Base-by-base conservation (phyloP, 2,797 vertebrate species). In the Arrhamphus sclerolepis region DNA sequence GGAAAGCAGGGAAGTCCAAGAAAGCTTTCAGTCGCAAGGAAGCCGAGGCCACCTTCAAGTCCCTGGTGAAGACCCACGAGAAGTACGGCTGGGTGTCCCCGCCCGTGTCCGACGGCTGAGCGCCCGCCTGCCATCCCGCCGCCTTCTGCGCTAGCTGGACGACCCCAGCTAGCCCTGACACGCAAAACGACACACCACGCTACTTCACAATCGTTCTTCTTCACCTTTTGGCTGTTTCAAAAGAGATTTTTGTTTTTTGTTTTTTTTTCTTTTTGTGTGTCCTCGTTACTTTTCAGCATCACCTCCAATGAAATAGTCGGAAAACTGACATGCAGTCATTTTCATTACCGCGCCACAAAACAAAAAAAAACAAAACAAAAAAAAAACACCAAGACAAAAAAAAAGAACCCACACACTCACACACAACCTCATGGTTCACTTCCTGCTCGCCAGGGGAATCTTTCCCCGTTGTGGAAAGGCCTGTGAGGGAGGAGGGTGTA, bases 31-130 rank as follows among this genome's bases (percentile, higher is more conserved):
- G 96, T 81, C 96, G 97, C 65, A 99, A 98, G 87, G 98, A 99
- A 89, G 98, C 98, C 0, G 98, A 99, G 89, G 98, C 98, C 62
- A 99, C 98, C 64, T 99, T 99, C 88, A 99, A 98, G 93, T 98
- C 97, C 81, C 90, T 99, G 92, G 98, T 99, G 94, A 99, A 99
- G 92, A 99, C 98, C 89, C 98, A 99, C 42, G 98, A 99, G 92
- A 99, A 99, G 74, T 99, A 99, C 22, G 98, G 98, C 90, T 99
- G 98, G 98, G 98, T 98, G 74, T 98, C 98, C 67, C 98, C 98
- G 0, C 97, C 97, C 0, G 96, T 98, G 59, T 99, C 97, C n/a
- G 97, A 99, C 18, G 97, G 97, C 94, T 98, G 97, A 98, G 78
- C 13, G 60, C 47, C 10, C 1, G 10, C 3, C 20, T 13, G 3